Base-by-base conservation (phyloP, 1,140 invertebrate species). In the Xylocopa sonorina region DNA sequence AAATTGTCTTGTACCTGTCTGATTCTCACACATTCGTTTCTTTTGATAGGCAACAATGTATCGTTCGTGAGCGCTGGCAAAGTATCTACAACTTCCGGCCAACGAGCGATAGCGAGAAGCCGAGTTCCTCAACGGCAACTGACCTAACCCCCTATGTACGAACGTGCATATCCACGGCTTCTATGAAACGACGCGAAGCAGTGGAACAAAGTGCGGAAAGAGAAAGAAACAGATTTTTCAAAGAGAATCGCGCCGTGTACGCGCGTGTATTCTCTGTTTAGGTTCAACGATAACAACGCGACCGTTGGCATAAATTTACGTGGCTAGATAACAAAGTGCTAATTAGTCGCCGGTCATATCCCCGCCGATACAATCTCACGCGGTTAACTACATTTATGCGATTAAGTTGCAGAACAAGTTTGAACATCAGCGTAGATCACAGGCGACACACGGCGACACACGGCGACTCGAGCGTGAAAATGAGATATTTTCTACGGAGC, bases 321-420 rank as follows among this genome's bases (percentile, higher is more conserved):
- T 57, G 46, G 57, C 21, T 43, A 71, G 79, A 69, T 77, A 63
- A 71, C 55, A 16, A 53, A 69, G 79, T 78, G 58, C 58, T 71
- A 81, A 81, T 81, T 81, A 81, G 66, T 71, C 50, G 57, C 9
- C 50, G 79, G 53, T 78, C 81, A 72, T 80, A 80, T 71, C 72
- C 67, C 66, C 67, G 53, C 38, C 64, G 82, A 84, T 85, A 66
- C 5, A 55, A 81, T 81, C 74, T 62, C n/a, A 38, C 38, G 38
- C 46, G 73, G 53, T 77, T 46, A n/a, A 34, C 41, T 57, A 57
- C 64, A 57, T 77, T 63, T 68, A 60, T 60, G 32, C 51, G 55
- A 81, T 81, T 81, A 78, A 71, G 60, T 78, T 50, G 66, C 41
- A 34, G 51, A 78, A 80, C 73, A 68, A 62, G 57, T 46, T 67